Evolutionary conservation across 1,140 invertebrate genomes (phyloP).

Genomic region (Anoplophora glabripennis): DNA sequence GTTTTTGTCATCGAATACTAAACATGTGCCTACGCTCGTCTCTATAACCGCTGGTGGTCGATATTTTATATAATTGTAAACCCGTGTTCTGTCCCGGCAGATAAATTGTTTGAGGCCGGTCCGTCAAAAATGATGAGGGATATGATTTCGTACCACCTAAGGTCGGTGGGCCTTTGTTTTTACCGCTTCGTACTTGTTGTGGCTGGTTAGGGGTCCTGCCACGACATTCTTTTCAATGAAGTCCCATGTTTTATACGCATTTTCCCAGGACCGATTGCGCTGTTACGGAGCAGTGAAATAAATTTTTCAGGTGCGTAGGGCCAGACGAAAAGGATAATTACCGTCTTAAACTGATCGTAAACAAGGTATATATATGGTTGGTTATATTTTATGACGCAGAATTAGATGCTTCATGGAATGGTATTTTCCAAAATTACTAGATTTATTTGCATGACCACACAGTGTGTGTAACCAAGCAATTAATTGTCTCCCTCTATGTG

Average conservation of each 20-base stretch:
- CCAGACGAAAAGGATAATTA: too few relatives aligned
- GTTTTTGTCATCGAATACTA: too few relatives aligned
- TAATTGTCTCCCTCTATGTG: too few relatives aligned
- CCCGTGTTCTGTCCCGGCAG: slow-evolving; percentile 19
- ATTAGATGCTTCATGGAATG: too few relatives aligned
- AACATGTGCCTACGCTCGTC: too few relatives aligned
- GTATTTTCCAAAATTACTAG: too few relatives aligned
- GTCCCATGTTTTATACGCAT: slow-evolving; percentile 19
- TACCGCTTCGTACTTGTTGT: slow-evolving; percentile 25
- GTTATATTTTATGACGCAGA: too few relatives aligned
- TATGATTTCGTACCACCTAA: slow-evolving; percentile 27
- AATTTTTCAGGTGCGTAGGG: too few relatives aligned
- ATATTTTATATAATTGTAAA: slow-evolving; percentile 21
- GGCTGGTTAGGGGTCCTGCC: slow-evolving; percentile 19
- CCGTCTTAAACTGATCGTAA: too few relatives aligned
- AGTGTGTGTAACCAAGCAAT: too few relatives aligned
- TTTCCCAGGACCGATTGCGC: slow-evolving; percentile 11
- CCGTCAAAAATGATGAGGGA: slow-evolving; percentile 29
- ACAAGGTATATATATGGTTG: too few relatives aligned
- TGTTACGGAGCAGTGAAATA: background rate
- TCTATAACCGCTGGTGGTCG: slow-evolving; percentile 3
- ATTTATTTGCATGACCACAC: too few relatives aligned
- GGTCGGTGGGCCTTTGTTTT: slow-evolving; percentile 22
- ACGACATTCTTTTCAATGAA: slow-evolving; percentile 22
- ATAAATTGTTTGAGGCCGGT: slow-evolving; percentile 23